A percentile compares a stretch with the other conserved stretches of the same genome.
These are phyloP conservation scores for Acrobeloides nanus DNA, from an alignment of 2,888 invertebrate genomes.

Conservation along the genomic window DNA sequence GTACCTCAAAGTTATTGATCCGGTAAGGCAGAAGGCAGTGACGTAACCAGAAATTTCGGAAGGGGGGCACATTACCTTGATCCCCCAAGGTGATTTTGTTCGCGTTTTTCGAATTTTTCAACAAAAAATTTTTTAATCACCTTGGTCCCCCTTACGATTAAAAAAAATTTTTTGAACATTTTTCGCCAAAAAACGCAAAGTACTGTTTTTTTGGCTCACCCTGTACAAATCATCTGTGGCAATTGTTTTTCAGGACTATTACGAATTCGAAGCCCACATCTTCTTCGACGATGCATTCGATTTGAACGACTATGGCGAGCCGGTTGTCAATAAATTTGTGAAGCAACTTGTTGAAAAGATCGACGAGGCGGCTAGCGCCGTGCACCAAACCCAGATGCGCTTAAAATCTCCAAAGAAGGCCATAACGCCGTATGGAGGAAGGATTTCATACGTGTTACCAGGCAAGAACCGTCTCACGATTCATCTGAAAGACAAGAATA, in stretches of 20 bases:
- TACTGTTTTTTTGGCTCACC: no score
- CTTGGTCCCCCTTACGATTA: no score
- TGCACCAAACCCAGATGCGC: constrained; percentile 84
- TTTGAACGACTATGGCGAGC: constrained; percentile 75
- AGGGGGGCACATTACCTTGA: no score
- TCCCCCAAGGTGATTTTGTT: no score
- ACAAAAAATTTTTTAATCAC: no score
- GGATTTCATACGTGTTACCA: constrained; percentile 85
- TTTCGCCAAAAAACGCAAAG: no score
- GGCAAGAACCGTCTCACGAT: constrained; percentile 95
- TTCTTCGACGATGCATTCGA: constrained; percentile 97
- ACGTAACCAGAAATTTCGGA: no score
- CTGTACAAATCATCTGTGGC: no score
- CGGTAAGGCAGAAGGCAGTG: no score
- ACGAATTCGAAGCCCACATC: constrained; percentile 87
- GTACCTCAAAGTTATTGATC: constrained; percentile 68
- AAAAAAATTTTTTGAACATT: no score
- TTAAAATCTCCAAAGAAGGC: constrained; percentile 83
- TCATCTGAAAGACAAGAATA: constrained; percentile 91
- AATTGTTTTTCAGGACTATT: no score
- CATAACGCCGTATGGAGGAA: constrained; percentile 93
- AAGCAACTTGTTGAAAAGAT: constrained; percentile 81
- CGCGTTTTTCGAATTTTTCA: no score
- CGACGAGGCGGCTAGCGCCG: constrained; percentile 76
- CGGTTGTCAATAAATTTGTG: constrained; percentile 87